These are phyloP conservation scores for Chrysopilus asiliformis DNA, from an alignment of 2,888 invertebrate species.

Conservation along the genomic window DNA sequence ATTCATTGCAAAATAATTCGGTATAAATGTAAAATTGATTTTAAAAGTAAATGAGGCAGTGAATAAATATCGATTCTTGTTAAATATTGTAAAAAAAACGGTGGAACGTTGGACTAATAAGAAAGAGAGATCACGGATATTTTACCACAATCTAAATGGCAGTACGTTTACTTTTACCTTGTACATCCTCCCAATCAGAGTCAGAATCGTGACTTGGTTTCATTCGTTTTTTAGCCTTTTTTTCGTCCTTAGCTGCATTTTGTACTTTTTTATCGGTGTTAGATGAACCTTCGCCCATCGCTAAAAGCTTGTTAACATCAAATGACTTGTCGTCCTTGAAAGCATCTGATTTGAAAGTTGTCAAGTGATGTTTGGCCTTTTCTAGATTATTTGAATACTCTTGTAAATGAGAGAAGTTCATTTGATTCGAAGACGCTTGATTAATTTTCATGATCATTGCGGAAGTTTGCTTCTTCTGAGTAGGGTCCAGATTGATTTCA, in stretches of 20 bases:
- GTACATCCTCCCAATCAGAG: conserved; percentile 63
- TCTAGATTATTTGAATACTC: conserved; percentile 43
- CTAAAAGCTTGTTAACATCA: conserved; percentile 50
- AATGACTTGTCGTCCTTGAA: conserved; percentile 27
- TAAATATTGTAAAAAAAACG: too few species aligned
- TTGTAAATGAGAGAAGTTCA: conserved; percentile 42
- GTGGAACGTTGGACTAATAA: too few species aligned
- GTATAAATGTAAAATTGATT: too few species aligned
- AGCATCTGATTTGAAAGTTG: conserved; percentile 36
- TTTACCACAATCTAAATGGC: too few species aligned
- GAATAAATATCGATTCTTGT: too few species aligned
- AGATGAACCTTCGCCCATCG: conserved; percentile 46
- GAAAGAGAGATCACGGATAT: too few species aligned
- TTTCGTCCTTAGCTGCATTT: conserved; percentile 18
- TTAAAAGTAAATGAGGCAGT: too few species aligned
- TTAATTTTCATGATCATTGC: conserved; percentile 25
- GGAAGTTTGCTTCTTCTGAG: neutral
- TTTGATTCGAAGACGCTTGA: conserved; percentile 36
- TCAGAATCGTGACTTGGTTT: conserved; percentile 42
- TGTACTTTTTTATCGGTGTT: too few species aligned
- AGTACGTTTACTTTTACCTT: too few species aligned
- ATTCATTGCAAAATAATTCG: too few species aligned
- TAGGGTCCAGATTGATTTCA: conserved; percentile 21
- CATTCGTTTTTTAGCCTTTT: conserved; percentile 23
- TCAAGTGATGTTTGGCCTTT: conserved; percentile 42